These are phyloP conservation scores for Cerastis leucographa DNA, from an alignment of 2,888 invertebrate species.

Conservation along the genomic window DNA sequence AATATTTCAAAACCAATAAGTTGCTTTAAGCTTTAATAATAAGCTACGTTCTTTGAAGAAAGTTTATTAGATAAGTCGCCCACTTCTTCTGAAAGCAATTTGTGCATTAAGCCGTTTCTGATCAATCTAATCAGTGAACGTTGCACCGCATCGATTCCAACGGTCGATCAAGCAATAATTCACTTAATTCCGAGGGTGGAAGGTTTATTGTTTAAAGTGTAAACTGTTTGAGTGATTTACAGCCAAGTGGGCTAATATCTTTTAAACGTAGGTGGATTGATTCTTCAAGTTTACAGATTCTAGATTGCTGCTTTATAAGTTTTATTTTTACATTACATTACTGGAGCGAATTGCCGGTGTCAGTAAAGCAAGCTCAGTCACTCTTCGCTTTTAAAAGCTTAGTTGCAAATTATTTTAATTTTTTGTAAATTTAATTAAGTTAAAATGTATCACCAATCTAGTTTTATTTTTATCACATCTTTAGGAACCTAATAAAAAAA, in stretches of 20 bases:
- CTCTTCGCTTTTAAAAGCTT: no score
- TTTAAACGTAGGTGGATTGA: background rate
- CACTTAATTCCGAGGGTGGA: conserved; percentile 6
- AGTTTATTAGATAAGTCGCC: background rate
- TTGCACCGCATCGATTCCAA: background rate
- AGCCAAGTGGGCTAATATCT: background rate
- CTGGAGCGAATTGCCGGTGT: no score
- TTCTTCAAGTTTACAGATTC: background rate
- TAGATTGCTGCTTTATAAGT: background rate
- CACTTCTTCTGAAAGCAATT: conserved; percentile 12
- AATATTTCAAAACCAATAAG: no score
- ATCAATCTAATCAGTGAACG: conserved; percentile 29
- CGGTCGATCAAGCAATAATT: conserved; percentile 12
- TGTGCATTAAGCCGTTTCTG: conserved; percentile 9
- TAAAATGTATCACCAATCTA: no score
- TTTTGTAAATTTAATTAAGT: no score
- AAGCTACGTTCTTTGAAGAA: background rate
- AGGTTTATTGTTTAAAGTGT: background rate
- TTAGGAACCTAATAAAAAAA: no score
- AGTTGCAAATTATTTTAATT: no score
- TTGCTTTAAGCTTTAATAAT: background rate
- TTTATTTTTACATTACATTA: background rate
- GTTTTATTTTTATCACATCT: no score
- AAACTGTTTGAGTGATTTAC: conserved; percentile 3
- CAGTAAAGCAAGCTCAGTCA: no score